Percentiles rank a stretch among this genome's conserved stretches.
Conservation (phyloP, 2,797 vertebrate species). For the Scarus forsteni region DNA sequence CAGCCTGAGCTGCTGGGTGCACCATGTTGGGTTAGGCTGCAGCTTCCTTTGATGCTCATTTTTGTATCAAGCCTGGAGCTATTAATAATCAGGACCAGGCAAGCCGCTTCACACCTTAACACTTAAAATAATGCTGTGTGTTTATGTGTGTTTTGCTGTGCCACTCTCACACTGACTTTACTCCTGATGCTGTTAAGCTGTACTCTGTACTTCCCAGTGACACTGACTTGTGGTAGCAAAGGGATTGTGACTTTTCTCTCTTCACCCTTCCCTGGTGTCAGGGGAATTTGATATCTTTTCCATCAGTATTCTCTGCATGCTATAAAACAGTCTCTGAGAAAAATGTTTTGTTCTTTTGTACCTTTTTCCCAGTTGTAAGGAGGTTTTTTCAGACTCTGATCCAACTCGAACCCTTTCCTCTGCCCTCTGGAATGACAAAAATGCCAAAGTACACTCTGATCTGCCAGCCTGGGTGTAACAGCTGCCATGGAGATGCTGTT, state of each 20-base stretch:
- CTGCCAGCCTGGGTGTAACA: conserved; percentile 58
- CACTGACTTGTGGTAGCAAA: background rate
- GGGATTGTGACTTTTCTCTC: background rate
- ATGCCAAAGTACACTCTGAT: conserved; percentile 46
- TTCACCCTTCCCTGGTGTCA: background rate
- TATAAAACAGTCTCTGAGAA: background rate
- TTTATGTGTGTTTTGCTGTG: background rate
- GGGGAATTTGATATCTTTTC: no score
- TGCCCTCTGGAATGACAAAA: conserved; percentile 64
- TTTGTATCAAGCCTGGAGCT: background rate
- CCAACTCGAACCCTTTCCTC: conserved; percentile 52
- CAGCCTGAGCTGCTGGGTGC: conserved; percentile 13
- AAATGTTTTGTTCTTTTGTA: conserved; percentile 1
- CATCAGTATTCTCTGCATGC: background rate
- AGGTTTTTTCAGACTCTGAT: conserved; percentile 40
- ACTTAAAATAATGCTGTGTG: conserved; percentile 4
- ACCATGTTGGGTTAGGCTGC: conserved; percentile 9
- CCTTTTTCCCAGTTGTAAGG: conserved; percentile 23
- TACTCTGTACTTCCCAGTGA: background rate
- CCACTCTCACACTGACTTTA: background rate
- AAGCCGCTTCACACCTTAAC: conserved; percentile 7
- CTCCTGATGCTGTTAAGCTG: background rate
- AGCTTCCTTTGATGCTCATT: conserved; percentile 15
- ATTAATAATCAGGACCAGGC: background rate
- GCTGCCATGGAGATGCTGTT: conserved; percentile 48